Evolutionary conservation across 2,888 invertebrate species (phyloP).

Genomic region (Hyposoter dolosus): DNA sequence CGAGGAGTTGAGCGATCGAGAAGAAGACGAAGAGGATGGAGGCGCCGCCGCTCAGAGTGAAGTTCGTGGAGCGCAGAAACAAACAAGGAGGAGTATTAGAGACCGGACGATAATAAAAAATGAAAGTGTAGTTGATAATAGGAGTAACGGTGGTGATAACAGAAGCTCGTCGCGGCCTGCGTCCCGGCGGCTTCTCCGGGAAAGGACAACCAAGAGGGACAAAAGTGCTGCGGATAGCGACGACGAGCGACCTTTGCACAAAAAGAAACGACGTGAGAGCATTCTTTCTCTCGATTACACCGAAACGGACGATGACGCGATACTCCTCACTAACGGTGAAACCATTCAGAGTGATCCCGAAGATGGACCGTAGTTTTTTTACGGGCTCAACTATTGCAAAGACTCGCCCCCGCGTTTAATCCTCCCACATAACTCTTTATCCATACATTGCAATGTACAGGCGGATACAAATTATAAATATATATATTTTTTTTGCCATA

Average conservation of each 20-base stretch:
- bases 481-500: conserved; percentile 24
- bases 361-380: conserved; percentile 48
- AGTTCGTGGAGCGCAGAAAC: conserved; percentile 50
- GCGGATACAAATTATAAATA: conserved; percentile 22
- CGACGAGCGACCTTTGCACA: conserved; percentile 86
- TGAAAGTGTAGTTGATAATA: conserved; percentile 72
- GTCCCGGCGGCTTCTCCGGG: conserved; percentile 75
- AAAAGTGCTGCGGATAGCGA: conserved; percentile 86
- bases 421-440: conserved; percentile 6
- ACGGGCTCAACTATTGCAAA: background rate
- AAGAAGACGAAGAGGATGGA: conserved; percentile 78
- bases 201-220: conserved; percentile 83
- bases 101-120: conserved; percentile 63
- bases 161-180: conserved; percentile 70
- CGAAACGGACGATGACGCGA: conserved; percentile 89
- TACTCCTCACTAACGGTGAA: conserved; percentile 90
- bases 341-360: conserved; percentile 83
- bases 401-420: background rate
- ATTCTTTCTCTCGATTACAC: conserved; percentile 91
- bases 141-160: conserved; percentile 78
- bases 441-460: conserved; percentile 33
- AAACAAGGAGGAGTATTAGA: conserved; percentile 76
- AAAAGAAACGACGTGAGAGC: conserved; percentile 90
- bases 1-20: conserved; percentile 83
- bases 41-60: conserved; percentile 65